phyloP scores from a whole-genome alignment of 2,113 vertebrate genomes.

The Pelecanoides urinatrix region DNA sequence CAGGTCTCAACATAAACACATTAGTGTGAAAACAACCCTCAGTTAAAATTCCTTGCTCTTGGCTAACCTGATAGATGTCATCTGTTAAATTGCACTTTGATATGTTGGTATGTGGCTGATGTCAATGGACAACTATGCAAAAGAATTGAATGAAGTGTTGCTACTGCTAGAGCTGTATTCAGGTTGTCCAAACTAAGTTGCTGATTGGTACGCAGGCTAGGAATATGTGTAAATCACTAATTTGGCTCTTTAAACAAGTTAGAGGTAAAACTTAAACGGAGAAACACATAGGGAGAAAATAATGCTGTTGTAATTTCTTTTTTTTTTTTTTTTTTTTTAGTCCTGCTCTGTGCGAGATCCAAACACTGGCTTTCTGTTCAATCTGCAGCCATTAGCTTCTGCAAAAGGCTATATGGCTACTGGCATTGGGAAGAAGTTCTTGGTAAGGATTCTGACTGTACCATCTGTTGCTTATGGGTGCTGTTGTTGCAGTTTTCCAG shows the following conservation, averaged over 20 bases:
- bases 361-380: constrained; percentile 85
- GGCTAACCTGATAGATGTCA: neutral
- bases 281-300: neutral
- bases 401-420: constrained; percentile 67
- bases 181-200: neutral
- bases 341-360: constrained; percentile 86
- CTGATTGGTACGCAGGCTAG: neutral
- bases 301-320: neutral
- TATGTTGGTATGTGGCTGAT: neutral
- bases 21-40: neutral
- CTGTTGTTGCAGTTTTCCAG: neutral
- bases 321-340: constrained; percentile 61
- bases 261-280: neutral
- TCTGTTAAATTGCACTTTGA: neutral
- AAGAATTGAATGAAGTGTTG: neutral
- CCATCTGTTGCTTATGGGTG: neutral
- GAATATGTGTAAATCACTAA: neutral
- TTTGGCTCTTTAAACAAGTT: neutral
- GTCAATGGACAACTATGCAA: neutral
- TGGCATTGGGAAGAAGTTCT: constrained; percentile 79
- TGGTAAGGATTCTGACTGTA: constrained; percentile 69
- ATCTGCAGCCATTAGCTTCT: constrained; percentile 79
- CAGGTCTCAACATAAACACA: neutral
- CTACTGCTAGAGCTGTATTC: neutral
- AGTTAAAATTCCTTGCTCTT: neutral